Percentiles rank a stretch among this genome's conserved stretches.
phyloP scores from a whole-genome alignment of 2,113 vertebrate species.

The Pygathrix nemaeus region DNA sequence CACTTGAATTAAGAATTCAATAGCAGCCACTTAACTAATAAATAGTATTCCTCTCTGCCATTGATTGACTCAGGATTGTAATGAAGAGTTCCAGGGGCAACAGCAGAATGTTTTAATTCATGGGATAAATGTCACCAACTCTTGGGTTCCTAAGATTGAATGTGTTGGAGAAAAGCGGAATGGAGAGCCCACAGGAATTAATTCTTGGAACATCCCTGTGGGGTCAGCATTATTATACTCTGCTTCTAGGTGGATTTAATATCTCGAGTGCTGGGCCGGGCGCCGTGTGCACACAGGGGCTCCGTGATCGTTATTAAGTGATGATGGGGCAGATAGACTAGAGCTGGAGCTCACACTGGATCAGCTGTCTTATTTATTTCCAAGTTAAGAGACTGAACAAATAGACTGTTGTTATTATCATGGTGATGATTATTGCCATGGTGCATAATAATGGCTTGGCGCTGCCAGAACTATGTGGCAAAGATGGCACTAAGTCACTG shows the following conservation, averaged over 20 bases:
- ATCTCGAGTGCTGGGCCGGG: slow-evolving; percentile 70
- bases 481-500: slow-evolving; percentile 29
- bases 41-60: slow-evolving; percentile 79
- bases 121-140: slow-evolving; percentile 74
- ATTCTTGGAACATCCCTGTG: slow-evolving; percentile 74
- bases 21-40: slow-evolving; percentile 81
- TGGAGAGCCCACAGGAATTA: slow-evolving; percentile 67
- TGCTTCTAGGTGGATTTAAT: slow-evolving; percentile 74
- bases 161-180: slow-evolving; percentile 51
- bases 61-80: slow-evolving; percentile 73
- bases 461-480: background rate
- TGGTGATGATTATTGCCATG: slow-evolving; percentile 45
- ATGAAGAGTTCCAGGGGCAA: slow-evolving; percentile 77
- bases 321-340: slow-evolving; percentile 63
- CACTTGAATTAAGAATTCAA: slow-evolving; percentile 81
- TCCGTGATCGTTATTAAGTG: slow-evolving; percentile 73
- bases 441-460: background rate
- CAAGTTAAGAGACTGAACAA: slow-evolving; percentile 67
- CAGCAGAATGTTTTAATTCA: slow-evolving; percentile 75
- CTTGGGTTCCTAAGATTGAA: slow-evolving; percentile 74
- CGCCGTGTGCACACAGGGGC: slow-evolving; percentile 25
- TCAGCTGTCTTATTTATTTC: slow-evolving; percentile 63
- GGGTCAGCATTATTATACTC: slow-evolving; percentile 74
- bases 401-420: slow-evolving; percentile 53
- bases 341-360: slow-evolving; percentile 37